Base-by-base conservation (phyloP, 2,888 invertebrate species). In the Tinea trinotella region DNA sequence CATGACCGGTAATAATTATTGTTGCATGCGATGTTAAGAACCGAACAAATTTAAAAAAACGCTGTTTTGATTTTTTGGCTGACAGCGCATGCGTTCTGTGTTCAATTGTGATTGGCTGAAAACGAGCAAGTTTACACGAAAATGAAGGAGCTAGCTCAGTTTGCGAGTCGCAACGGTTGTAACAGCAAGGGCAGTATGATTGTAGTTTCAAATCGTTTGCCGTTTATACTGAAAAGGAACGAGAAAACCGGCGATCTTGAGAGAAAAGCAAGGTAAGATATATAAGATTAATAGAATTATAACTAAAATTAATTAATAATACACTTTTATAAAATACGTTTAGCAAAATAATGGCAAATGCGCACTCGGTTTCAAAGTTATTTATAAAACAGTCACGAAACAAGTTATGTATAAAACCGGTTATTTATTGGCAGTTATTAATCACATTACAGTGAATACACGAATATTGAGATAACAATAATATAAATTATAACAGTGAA, bases 181-280 rank as follows among this genome's bases (percentile, higher is more conserved):
- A 85, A 83, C 64, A 87, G 87, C 68, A 90, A 90, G 64, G 92
- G 91, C 62, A 93, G 92, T 70, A 91, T 96, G 89, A 95, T 96
- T 67, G 96, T 96, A 62, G 95, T 96, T 57, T 96, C 96, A 61
- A 96, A 96, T 82, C 88, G 96, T 62, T 85, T 96, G 71, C 96
- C 96, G 5, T 96, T 96, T 81, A 93, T 96, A 59, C 85, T 96
- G 58, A 91, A 90, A 70, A 89, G 93, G 70, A 90, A 94, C 84
- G 88, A 91, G 54, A 87, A 88, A 63, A 91, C 92, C 56, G 91
- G 91, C 48, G 86, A 88, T 46, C 87, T 95, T 65, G 90, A 92
- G 64, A 89, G 96, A 59, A 94, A 93, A 77, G 93, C 95, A 68
- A 96, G 96, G 96, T 95, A 78, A 87, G 55, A n/a, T 17, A 18